Conservation (phyloP, 2,113 vertebrate genomes). For the Illadopsis cleaveri region DNA sequence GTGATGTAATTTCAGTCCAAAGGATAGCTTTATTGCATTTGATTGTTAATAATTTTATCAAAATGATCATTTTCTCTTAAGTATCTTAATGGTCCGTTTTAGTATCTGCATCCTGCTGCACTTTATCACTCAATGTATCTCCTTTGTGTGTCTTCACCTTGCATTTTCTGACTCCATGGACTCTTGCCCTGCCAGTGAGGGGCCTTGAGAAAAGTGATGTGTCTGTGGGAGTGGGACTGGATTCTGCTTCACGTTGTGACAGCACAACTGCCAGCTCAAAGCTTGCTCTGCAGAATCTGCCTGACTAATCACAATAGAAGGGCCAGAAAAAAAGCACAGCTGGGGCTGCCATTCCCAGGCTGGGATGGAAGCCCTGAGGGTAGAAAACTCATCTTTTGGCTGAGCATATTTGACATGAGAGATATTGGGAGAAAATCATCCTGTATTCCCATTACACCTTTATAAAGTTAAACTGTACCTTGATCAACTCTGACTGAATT, state of each 20-base stretch:
- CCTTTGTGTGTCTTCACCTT: not conserved
- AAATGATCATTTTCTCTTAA: not conserved
- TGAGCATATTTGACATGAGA: not conserved
- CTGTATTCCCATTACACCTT: not conserved
- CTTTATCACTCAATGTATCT: not conserved
- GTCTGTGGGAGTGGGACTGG: not conserved
- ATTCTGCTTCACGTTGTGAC: not conserved
- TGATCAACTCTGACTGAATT: conserved; percentile 1
- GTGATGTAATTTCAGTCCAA: not conserved
- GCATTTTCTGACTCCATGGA: not conserved
- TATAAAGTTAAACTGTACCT: not conserved
- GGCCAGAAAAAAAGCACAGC: not conserved
- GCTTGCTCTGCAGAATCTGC: not conserved
- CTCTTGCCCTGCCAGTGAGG: not conserved
- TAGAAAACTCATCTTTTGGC: not conserved
- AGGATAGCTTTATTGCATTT: not conserved
- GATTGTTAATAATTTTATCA: conserved; percentile 15
- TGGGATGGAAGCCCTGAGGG: not conserved
- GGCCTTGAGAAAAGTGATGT: not conserved
- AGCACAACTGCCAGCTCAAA: not conserved
- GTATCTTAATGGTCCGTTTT: not conserved
- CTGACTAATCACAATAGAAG: not conserved
- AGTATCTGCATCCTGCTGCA: not conserved
- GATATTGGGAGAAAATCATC: not conserved
- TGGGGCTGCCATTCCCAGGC: not conserved